Evolutionary conservation across 2,113 vertebrate genomes (phyloP), one percentile per base, ranked within the genome.

Genomic region (Anser cygnoides): DNA sequence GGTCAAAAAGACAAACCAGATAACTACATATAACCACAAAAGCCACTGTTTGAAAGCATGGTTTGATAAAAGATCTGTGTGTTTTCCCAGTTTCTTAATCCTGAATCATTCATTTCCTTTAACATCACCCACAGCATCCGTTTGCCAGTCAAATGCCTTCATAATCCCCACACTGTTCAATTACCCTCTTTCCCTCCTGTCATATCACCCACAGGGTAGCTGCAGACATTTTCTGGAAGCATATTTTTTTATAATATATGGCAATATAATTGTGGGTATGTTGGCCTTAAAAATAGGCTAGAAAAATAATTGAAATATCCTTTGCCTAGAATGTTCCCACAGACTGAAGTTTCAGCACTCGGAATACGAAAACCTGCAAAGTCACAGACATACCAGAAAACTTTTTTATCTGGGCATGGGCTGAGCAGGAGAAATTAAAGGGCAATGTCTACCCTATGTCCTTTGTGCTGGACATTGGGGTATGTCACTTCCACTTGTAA

Each of bases 51-150:
- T 84, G 83, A 89, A 95, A 91, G 31, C 39, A 82, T 49, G 74
- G 72, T 87, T 71, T 87, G 65, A 75, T 78, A 75, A 46, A 72
- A 57, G 39, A 67, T 75, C 66, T 82, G 26, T 75, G 73, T 54
- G 20, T 87, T 93, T 94, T 87, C 70, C 23, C 37, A 23, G 50
- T 79, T 94, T 84, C 54, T 31, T 89, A 90, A 93, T 87, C 81
- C 58, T 78, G 84, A 92, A 66, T 70, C 49, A 41, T 84, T 68
- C 3, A 68, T 93, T 93, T 89, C 85, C 73, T 70, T 90, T 91
- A 91, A 81, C 61, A 87, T 91, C 37, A n/a, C 29, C 66, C 84
- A 61, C 70, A 89, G 31, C 73, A 85, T 80, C 81, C 14, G 2
- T 82, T 89, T 93, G 44, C 28, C 70, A 90, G 73, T 66, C 39